Percentiles rank a stretch among this genome's conserved stretches.
Conservation (phyloP, 1,140 invertebrate genomes). For the Dendrolimus kikuchii region DNA sequence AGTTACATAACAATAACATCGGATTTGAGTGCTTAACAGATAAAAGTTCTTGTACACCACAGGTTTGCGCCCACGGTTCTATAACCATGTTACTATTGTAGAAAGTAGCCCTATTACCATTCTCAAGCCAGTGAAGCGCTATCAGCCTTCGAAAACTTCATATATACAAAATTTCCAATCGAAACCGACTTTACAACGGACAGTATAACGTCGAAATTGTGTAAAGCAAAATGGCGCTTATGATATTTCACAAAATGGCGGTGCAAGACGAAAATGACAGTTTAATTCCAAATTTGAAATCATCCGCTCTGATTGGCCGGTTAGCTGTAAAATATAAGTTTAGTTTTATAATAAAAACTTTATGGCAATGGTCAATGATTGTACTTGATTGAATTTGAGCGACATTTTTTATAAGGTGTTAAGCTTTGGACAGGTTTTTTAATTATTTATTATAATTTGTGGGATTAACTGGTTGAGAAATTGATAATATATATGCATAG, state of each 20-base stretch:
- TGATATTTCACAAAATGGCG: background rate
- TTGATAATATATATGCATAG: conserved; percentile 6
- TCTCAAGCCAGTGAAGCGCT: conserved; percentile 4
- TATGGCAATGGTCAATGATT: conserved; percentile 8
- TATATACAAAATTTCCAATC: background rate
- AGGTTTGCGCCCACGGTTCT: conserved; percentile 7
- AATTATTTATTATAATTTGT: conserved; percentile 12
- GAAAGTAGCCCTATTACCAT: conserved; percentile 10
- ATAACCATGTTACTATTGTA: conserved; percentile 5
- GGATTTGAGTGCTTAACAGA: background rate
- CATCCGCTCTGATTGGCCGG: conserved; percentile 3
- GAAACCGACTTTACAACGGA: background rate
- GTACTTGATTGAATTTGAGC: conserved; percentile 9
- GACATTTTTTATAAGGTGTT: conserved; percentile 9
- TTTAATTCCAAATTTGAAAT: conserved; percentile 11
- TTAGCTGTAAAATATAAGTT: conserved; percentile 4
- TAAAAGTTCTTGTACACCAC: conserved; percentile 1
- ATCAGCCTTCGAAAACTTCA: conserved; percentile 1
- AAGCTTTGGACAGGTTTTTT: conserved; percentile 7
- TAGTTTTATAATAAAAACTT: conserved; percentile 4
- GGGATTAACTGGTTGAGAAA: conserved; percentile 8
- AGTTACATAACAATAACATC: too few relatives aligned
- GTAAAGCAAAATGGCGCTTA: background rate
- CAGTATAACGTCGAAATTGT: background rate
- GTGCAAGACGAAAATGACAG: conserved; percentile 7